These are phyloP conservation scores for Macrotus californicus DNA, from an alignment of 2,113 vertebrate species.

Conservation along the genomic window DNA sequence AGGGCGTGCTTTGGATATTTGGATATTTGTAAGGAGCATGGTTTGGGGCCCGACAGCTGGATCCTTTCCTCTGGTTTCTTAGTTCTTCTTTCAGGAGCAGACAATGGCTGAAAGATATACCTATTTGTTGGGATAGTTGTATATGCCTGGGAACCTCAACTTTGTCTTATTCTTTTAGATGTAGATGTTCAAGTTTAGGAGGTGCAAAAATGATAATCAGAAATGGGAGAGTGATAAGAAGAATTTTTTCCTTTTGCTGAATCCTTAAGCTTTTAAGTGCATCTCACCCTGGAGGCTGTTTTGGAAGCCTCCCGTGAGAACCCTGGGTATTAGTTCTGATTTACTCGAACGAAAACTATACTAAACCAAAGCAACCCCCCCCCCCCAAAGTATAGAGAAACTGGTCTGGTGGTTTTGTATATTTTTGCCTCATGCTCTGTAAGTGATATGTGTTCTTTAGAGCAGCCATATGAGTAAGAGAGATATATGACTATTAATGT, in stretches of 20 bases:
- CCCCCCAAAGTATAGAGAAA: not conserved
- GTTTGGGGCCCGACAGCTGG: not conserved
- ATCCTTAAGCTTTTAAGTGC: not conserved
- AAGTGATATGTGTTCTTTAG: not conserved
- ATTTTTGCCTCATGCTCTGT: not conserved
- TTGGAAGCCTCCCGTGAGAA: not conserved
- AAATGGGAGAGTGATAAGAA: not conserved
- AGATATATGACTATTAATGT: not conserved
- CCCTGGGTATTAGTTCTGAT: not conserved
- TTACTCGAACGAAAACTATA: not conserved
- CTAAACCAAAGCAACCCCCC: not conserved
- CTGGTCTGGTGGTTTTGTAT: not conserved
- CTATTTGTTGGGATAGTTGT: not conserved
- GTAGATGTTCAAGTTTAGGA: not conserved
- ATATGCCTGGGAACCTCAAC: not conserved
- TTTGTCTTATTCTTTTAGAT: not conserved
- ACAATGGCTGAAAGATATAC: not conserved
- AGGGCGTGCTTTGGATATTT: not conserved
- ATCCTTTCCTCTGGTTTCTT: not conserved
- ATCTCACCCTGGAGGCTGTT: not conserved
- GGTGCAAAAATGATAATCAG: not conserved
- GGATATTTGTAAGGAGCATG: not conserved
- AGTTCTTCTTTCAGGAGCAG: not conserved
- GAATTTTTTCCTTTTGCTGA: not conserved
- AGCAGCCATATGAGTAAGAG: not conserved